phyloP scores from a whole-genome alignment of 2,888 invertebrate species.

The Coenonympha glycerion region DNA sequence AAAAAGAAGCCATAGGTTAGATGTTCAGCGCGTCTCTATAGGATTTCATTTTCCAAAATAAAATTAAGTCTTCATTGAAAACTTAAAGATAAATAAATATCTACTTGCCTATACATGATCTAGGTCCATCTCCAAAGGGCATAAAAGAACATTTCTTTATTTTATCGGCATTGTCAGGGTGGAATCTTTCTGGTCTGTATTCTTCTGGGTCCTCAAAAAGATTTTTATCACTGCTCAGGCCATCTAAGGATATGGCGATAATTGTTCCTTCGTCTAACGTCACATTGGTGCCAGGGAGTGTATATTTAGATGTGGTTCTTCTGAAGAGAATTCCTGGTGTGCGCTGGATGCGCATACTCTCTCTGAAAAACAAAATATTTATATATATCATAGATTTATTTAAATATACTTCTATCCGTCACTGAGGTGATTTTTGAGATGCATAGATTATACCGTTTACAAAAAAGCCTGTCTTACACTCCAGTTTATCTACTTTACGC shows the following conservation, averaged over 20 bases:
- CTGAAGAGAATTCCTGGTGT: slow-evolving; percentile 27
- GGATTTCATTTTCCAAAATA: too few relatives aligned
- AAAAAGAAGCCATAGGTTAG: too few relatives aligned
- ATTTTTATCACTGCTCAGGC: slow-evolving; percentile 26
- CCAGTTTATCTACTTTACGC: too few relatives aligned
- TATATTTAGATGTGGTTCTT: slow-evolving; percentile 23
- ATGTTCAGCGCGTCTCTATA: too few relatives aligned
- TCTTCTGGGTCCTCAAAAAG: slow-evolving; percentile 32
- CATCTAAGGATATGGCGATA: slow-evolving; percentile 27
- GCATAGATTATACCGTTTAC: too few relatives aligned
- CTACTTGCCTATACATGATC: slow-evolving; percentile 8
- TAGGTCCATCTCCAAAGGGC: slow-evolving; percentile 1
- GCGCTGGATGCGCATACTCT: slow-evolving; percentile 37
- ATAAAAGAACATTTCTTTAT: slow-evolving; percentile 25
- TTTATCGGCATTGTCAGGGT: slow-evolving; percentile 24
- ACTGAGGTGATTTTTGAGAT: too few relatives aligned
- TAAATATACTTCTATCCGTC: too few relatives aligned
- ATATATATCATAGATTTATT: too few relatives aligned
- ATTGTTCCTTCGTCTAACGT: slow-evolving; percentile 27
- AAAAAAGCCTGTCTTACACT: too few relatives aligned
- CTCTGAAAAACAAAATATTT: slow-evolving; percentile 30
- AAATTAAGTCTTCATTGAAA: too few relatives aligned
- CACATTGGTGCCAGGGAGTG: slow-evolving; percentile 26
- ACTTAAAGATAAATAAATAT: too few relatives aligned
- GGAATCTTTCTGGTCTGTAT: slow-evolving; percentile 35